Evolutionary conservation across 2,888 invertebrate genomes (phyloP).

Genomic region (Drosophila austrosaltans): DNA sequence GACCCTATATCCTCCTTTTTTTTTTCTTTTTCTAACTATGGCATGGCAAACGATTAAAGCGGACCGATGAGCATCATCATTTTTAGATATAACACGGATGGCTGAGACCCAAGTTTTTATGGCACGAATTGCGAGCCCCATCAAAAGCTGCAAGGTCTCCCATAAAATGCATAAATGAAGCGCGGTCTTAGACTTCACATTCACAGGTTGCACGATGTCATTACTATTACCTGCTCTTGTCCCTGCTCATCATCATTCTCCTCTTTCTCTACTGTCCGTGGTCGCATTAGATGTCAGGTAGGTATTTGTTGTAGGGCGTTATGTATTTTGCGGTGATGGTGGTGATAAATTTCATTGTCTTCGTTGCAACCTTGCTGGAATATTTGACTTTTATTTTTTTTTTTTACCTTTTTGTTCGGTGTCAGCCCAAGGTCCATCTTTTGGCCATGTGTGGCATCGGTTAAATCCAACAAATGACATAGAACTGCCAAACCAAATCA

Average conservation of each 20-base stretch:
- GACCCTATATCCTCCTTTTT: constrained; percentile 18
- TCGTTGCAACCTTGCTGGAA: constrained; percentile 40
- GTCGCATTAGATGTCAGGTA: constrained; percentile 66
- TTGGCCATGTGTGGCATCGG: constrained; percentile 54
- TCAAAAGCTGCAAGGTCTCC: constrained; percentile 45
- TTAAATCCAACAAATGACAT: constrained; percentile 77
- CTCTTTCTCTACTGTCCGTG: not conserved
- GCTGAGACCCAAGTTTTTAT: constrained; percentile 33
- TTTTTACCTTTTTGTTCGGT: constrained; percentile 9
- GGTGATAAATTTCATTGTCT: constrained; percentile 76
- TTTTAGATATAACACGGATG: constrained; percentile 24
- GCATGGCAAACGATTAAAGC: constrained; percentile 38
- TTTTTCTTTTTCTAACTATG: constrained; percentile 15
- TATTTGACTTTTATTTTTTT: constrained; percentile 21
- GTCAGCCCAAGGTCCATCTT: too few relatives aligned
- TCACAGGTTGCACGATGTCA: constrained; percentile 43
- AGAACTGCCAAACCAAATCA: constrained; percentile 80
- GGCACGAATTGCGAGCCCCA: constrained; percentile 39
- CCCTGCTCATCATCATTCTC: not conserved
- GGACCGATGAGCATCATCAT: constrained; percentile 41
- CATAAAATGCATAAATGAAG: constrained; percentile 51
- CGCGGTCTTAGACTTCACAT: constrained; percentile 42
- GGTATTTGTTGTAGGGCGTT: constrained; percentile 50
- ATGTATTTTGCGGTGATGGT: constrained; percentile 68
- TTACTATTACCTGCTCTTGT: not conserved